These are phyloP conservation scores for Danio albolineatus DNA, from an alignment of 2,797 vertebrate genomes.

Conservation along the genomic window DNA sequence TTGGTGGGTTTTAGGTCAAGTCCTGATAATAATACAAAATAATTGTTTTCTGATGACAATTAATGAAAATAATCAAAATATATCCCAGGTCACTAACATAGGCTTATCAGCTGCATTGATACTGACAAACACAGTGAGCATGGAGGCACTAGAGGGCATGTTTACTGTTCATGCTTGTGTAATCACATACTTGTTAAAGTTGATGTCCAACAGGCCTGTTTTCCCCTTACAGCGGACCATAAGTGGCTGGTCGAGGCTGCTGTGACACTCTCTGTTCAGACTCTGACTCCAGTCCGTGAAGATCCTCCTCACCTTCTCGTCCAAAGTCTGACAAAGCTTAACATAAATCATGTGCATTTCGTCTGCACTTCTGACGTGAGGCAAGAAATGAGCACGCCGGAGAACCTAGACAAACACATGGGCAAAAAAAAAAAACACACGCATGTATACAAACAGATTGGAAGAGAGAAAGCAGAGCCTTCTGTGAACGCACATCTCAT, in stretches of 20 bases:
- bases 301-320: constrained; percentile 79
- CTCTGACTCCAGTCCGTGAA: constrained; percentile 80
- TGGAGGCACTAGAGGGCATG: constrained; percentile 12
- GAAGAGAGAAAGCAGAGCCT: neutral
- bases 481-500: constrained; percentile 10
- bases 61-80: too few species aligned
- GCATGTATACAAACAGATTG: constrained; percentile 4
- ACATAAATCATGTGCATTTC: constrained; percentile 69
- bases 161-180: neutral
- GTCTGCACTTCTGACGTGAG: constrained; percentile 71
- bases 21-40: too few species aligned
- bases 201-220: constrained; percentile 79
- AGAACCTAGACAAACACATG: constrained; percentile 74
- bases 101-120: neutral
- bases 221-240: constrained; percentile 76
- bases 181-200: constrained; percentile 84
- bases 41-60: too few species aligned
- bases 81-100: neutral
- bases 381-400: constrained; percentile 77
- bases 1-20: too few species aligned
- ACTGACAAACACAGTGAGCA: constrained; percentile 9
- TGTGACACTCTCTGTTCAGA: constrained; percentile 77
- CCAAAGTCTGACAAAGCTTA: constrained; percentile 78
- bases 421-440: constrained; percentile 14
- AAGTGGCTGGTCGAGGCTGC: constrained; percentile 80